These are phyloP conservation scores for Yponomeuta cagnagella DNA, from an alignment of 2,888 invertebrate species.

Conservation along the genomic window DNA sequence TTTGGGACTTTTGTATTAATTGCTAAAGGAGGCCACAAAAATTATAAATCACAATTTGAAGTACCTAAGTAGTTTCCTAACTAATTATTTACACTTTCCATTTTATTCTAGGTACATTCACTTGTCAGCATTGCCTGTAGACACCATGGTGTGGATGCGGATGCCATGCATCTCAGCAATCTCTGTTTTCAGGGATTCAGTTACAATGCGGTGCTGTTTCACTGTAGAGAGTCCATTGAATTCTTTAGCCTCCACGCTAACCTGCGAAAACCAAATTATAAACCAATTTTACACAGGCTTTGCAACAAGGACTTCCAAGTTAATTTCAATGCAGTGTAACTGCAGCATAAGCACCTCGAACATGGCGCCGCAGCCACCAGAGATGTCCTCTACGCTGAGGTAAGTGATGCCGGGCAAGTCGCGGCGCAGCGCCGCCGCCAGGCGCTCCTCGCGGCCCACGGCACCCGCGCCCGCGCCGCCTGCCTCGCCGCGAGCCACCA, in stretches of 20 bases:
- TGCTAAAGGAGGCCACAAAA: no score
- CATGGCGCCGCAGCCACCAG: constrained; percentile 90
- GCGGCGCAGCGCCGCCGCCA: constrained; percentile 47
- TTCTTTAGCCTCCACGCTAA: constrained; percentile 79
- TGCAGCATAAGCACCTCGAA: constrained; percentile 72
- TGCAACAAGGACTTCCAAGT: not conserved
- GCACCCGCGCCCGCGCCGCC: constrained; percentile 28
- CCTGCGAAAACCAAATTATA: constrained; percentile 36
- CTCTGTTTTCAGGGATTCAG: constrained; percentile 82
- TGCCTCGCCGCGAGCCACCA: constrained; percentile 11
- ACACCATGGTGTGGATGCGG: constrained; percentile 80
- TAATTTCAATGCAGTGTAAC: constrained; percentile 14
- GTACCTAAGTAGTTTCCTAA: no score
- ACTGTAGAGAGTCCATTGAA: constrained; percentile 81
- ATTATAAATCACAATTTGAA: no score
- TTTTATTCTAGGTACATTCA: not conserved
- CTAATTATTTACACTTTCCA: no score
- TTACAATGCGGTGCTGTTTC: constrained; percentile 85
- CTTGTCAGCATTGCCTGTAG: not conserved
- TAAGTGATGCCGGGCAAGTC: constrained; percentile 78
- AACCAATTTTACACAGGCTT: not conserved
- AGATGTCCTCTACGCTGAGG: constrained; percentile 82
- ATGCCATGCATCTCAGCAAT: constrained; percentile 91
- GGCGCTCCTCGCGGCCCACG: constrained; percentile 46
- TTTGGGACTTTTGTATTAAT: no score